phyloP scores from a whole-genome alignment of 2,888 invertebrate species.

The Poecilus cupreus region DNA sequence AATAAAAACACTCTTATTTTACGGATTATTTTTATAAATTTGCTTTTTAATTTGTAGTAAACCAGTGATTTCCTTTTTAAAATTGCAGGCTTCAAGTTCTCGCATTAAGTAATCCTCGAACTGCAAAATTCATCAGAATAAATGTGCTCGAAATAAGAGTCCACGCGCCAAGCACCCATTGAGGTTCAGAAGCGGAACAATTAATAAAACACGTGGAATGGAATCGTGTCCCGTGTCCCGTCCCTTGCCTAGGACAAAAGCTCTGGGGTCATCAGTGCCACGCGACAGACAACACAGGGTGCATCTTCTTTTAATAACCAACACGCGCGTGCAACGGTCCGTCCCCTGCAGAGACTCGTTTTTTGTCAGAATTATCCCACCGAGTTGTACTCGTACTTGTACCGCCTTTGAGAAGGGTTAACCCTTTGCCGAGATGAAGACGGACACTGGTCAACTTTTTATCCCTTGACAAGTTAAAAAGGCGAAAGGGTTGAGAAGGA shows the following conservation, averaged over 20 bases:
- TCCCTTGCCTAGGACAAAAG: constrained; percentile 15
- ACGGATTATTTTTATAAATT: too few relatives aligned
- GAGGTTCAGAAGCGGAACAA: constrained; percentile 4
- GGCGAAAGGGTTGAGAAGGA: constrained; percentile 17
- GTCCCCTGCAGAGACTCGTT: neutral
- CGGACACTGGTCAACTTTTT: constrained; percentile 48
- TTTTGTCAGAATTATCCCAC: neutral
- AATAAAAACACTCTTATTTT: too few relatives aligned
- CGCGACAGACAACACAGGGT: constrained; percentile 43
- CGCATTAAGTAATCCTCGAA: too few relatives aligned
- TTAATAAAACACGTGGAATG: constrained; percentile 52
- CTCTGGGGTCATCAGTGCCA: constrained; percentile 27
- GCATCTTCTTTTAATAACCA: constrained; percentile 51
- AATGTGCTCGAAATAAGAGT: too few relatives aligned
- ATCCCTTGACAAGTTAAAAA: neutral
- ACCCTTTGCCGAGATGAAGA: constrained; percentile 15
- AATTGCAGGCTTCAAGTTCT: too few relatives aligned
- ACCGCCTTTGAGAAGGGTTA: constrained; percentile 19
- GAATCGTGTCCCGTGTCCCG: neutral
- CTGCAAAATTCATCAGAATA: too few relatives aligned
- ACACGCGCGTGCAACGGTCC: neutral
- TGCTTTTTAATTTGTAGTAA: too few relatives aligned
- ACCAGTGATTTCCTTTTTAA: too few relatives aligned
- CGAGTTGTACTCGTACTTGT: neutral
- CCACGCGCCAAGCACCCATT: too few relatives aligned